A percentile compares a stretch with the other conserved stretches of the same genome.
Evolutionary conservation across 2,113 vertebrate species (phyloP).

Genomic region (Rutilus rutilus): DNA sequence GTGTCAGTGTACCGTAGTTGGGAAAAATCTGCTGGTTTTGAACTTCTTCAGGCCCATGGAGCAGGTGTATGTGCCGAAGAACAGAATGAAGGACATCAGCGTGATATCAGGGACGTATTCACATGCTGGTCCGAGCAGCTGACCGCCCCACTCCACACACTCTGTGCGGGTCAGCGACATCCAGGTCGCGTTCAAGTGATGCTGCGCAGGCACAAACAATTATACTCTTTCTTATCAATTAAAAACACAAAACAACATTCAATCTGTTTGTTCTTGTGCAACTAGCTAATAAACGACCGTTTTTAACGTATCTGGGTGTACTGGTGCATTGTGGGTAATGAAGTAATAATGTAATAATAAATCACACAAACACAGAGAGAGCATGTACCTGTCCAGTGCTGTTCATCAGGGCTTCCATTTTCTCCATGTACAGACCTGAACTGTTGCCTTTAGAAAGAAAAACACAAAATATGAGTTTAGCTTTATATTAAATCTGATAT

Average conservation of each 20-base stretch:
- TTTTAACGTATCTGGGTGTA: neutral
- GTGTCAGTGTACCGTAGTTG: slow-evolving; percentile 82
- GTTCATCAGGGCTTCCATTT: slow-evolving; percentile 39
- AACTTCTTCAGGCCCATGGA: slow-evolving; percentile 97
- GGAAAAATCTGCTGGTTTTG: slow-evolving; percentile 96
- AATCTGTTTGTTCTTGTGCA: neutral
- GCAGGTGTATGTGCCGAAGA: slow-evolving; percentile 93
- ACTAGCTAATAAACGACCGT: neutral
- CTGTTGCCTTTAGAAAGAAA: slow-evolving; percentile 45
- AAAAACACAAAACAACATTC: no score
- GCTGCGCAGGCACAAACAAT: neutral
- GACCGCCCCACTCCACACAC: slow-evolving; percentile 81
- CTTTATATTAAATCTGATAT: neutral
- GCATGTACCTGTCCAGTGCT: slow-evolving; percentile 40
- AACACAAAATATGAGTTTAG: neutral
- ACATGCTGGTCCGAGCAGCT: slow-evolving; percentile 82
- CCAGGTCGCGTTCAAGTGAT: slow-evolving; percentile 82
- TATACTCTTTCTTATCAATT: neutral
- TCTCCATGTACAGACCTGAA: slow-evolving; percentile 29
- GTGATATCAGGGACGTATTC: slow-evolving; percentile 91
- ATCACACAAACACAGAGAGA: neutral
- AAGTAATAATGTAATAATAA: neutral
- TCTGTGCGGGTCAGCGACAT: slow-evolving; percentile 78
- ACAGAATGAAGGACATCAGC: slow-evolving; percentile 98
- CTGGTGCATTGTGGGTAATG: neutral